These are phyloP conservation scores for Anthopleura xanthogrammica DNA, from an alignment of 92 coral and sea anemone species.

Conservation along the genomic window DNA sequence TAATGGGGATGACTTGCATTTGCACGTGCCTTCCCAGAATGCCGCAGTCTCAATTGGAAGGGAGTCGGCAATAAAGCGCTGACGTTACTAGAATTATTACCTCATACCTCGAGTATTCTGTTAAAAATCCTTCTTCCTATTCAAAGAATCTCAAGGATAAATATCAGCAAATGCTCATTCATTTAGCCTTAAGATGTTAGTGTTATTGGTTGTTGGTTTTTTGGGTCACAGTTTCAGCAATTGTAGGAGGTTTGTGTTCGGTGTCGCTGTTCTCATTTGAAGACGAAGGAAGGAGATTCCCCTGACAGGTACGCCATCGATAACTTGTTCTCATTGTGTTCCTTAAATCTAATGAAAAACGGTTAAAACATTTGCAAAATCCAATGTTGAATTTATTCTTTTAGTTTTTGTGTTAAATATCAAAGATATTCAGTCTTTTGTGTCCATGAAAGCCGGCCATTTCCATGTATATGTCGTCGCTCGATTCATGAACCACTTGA, in stretches of 20 bases:
- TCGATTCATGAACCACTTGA: background rate
- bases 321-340: background rate
- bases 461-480: background rate
- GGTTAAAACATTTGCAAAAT: background rate
- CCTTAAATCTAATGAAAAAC: background rate
- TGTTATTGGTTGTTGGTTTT: background rate
- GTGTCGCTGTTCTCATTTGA: background rate
- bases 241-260: background rate
- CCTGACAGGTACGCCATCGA: slow-evolving; percentile 36
- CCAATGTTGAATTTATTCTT: background rate
- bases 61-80: slow-evolving; percentile 1
- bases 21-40: slow-evolving; percentile 25
- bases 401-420: background rate
- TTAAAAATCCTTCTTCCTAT: background rate
- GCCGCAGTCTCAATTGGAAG: background rate
- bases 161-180: background rate
- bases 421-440: background rate
- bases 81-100: slow-evolving; percentile 15
- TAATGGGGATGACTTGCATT: slow-evolving; percentile 70
- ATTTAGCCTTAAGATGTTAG: background rate
- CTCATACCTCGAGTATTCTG: slow-evolving; percentile 19
- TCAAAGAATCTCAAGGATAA: background rate
- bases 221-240: background rate
- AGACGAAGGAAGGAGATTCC: slow-evolving; percentile 66
- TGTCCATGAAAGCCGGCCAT: background rate